A percentile compares a stretch with the other conserved stretches of the same genome.
Evolutionary conservation across 2,113 vertebrate species (phyloP).

Genomic region (Hystrix brachyura): DNA sequence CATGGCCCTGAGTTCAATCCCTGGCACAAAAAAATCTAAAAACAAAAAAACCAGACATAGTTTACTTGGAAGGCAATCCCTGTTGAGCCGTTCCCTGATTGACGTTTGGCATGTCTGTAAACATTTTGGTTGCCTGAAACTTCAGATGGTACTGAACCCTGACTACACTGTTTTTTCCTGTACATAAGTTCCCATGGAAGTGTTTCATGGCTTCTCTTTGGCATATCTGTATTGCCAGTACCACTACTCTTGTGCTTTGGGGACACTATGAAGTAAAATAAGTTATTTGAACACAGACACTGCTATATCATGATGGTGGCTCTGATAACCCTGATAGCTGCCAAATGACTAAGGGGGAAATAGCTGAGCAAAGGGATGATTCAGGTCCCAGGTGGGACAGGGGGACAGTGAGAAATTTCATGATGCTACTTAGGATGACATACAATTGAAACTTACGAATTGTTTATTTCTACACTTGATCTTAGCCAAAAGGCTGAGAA

Average conservation of each 20-base stretch:
- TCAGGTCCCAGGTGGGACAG: not conserved
- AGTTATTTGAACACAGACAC: not conserved
- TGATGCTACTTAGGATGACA: not conserved
- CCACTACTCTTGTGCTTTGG: not conserved
- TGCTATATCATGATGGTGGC: not conserved
- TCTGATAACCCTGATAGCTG: not conserved
- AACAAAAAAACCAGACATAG: not conserved
- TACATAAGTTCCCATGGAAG: not conserved
- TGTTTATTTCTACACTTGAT: not conserved
- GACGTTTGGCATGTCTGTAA: not conserved
- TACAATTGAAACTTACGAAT: not conserved
- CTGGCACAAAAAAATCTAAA: no score
- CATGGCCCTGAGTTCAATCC: no score
- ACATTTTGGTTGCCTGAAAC: not conserved
- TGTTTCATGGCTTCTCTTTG: not conserved
- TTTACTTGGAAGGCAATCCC: slow-evolving; percentile 11
- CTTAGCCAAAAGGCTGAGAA: no score
- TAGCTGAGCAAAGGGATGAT: not conserved
- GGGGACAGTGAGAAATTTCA: not conserved
- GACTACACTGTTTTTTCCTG: not conserved
- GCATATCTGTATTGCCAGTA: not conserved
- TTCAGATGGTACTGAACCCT: not conserved
- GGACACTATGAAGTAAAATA: not conserved
- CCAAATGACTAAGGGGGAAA: not conserved
- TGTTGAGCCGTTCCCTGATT: slow-evolving; percentile 30